A percentile compares a stretch with the other conserved stretches of the same genome.
Conservation (phyloP, 1,140 invertebrate species). For the Caenorhabditis brenneri region DNA sequence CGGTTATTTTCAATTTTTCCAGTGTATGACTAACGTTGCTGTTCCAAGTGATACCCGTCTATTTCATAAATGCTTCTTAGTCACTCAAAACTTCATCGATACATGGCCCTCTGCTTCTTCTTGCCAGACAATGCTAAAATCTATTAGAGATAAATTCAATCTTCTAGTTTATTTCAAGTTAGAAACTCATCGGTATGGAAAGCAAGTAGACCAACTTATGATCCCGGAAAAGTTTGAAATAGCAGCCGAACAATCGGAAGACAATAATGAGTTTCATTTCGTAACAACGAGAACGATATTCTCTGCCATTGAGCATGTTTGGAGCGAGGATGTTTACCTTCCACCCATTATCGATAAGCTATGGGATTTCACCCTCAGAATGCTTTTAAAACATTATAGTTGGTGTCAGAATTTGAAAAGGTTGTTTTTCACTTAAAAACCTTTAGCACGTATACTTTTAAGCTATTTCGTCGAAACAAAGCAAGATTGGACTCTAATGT, state of each 20-base stretch:
- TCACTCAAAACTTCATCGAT: slow-evolving; percentile 25
- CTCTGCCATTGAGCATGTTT: slow-evolving; percentile 65
- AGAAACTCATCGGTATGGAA: neutral
- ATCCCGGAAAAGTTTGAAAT: neutral
- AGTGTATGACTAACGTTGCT: slow-evolving; percentile 44
- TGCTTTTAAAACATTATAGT: slow-evolving; percentile 79
- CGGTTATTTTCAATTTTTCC: neutral
- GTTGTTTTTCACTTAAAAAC: slow-evolving; percentile 33
- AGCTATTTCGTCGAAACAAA: slow-evolving; percentile 1
- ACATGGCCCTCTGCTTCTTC: slow-evolving; percentile 34
- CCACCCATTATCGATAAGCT: slow-evolving; percentile 77
- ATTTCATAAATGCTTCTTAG: slow-evolving; percentile 38
- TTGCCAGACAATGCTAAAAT: slow-evolving; percentile 36
- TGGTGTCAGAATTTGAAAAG: slow-evolving; percentile 76
- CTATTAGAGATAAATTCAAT: slow-evolving; percentile 56
- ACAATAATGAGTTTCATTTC: neutral
- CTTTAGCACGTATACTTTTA: neutral
- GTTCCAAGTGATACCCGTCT: slow-evolving; percentile 44
- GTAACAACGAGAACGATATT: slow-evolving; percentile 74
- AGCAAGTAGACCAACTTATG: slow-evolving; percentile 4
- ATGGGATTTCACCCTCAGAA: slow-evolving; percentile 84
- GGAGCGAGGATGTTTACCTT: slow-evolving; percentile 51
- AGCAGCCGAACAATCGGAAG: neutral
- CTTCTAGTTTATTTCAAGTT: slow-evolving; percentile 56
- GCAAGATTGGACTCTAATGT: neutral